Percentiles rank a stretch among this genome's conserved stretches.
Evolutionary conservation across 1,140 invertebrate genomes (phyloP).

Genomic region (Palaemon carinicauda): DNA sequence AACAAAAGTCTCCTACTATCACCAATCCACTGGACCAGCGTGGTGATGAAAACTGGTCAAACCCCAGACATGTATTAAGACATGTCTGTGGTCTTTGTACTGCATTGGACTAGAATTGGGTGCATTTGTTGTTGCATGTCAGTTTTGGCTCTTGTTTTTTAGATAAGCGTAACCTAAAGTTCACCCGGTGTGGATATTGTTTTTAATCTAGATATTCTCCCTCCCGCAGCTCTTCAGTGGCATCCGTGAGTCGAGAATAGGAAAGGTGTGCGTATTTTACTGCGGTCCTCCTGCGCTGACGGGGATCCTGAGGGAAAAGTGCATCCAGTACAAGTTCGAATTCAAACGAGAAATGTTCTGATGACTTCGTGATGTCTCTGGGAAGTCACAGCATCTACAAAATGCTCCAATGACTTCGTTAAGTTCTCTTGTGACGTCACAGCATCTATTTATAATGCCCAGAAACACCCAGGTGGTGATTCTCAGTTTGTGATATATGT

Average conservation of each 20-base stretch:
- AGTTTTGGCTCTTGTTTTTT: too few relatives aligned
- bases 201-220: conserved; percentile 7
- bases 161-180: too few relatives aligned
- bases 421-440: too few relatives aligned
- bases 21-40: too few relatives aligned
- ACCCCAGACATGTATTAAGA: too few relatives aligned
- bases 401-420: conserved; percentile 59
- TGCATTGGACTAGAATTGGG: too few relatives aligned
- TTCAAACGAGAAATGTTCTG: conserved; percentile 63
- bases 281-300: conserved; percentile 65
- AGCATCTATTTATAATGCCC: too few relatives aligned
- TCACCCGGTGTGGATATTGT: too few relatives aligned
- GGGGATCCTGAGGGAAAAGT: conserved; percentile 58
- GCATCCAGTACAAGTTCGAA: conserved; percentile 61
- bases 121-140: too few relatives aligned
- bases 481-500: neutral
- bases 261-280: conserved; percentile 66
- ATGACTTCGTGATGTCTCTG: neutral
- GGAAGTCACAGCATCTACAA: neutral
- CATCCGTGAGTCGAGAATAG: conserved; percentile 62
- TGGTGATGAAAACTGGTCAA: too few relatives aligned
- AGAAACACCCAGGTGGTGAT: neutral
- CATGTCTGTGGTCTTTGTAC: too few relatives aligned
- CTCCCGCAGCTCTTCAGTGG: conserved; percentile 64
- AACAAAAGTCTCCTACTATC: too few relatives aligned